These are phyloP conservation scores for Buphagus erythrorhynchus DNA, from an alignment of 2,797 vertebrate species.

Conservation along the genomic window DNA sequence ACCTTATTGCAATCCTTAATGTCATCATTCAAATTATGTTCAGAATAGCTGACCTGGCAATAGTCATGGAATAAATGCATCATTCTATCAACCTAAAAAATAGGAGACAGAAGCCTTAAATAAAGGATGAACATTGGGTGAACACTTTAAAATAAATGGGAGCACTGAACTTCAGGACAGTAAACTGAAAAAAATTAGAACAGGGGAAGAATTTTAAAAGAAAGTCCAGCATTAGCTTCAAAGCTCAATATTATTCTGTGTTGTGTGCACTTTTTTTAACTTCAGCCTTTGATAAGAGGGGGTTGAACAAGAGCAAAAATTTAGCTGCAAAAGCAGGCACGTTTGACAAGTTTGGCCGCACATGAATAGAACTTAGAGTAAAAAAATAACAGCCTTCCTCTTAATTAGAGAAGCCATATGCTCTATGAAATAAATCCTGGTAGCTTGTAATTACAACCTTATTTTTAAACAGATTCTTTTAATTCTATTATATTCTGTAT, in stretches of 20 bases:
- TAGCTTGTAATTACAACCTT: neutral
- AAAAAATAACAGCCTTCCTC: neutral
- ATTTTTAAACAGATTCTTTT: conserved; percentile 7
- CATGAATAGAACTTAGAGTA: conserved; percentile 8
- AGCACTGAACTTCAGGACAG: neutral
- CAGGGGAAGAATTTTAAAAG: neutral
- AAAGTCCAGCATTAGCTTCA: neutral
- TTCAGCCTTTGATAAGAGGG: neutral
- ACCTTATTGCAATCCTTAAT: neutral
- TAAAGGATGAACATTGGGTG: neutral
- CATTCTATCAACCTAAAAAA: neutral
- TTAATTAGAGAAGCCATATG: conserved; percentile 39
- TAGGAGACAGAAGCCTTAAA: neutral
- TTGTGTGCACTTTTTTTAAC: neutral
- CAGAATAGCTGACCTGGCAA: neutral
- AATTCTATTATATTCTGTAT: neutral
- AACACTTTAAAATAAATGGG: neutral
- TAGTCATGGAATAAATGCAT: neutral
- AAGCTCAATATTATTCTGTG: neutral
- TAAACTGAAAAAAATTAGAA: neutral
- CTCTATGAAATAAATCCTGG: conserved; percentile 1
- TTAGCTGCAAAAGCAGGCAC: neutral
- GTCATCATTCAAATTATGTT: neutral
- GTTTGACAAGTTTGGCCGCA: conserved; percentile 6
- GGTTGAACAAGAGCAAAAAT: neutral